These are phyloP conservation scores for Pogonophryne albipinna DNA, from an alignment of 2,797 vertebrate species.

Conservation along the genomic window DNA sequence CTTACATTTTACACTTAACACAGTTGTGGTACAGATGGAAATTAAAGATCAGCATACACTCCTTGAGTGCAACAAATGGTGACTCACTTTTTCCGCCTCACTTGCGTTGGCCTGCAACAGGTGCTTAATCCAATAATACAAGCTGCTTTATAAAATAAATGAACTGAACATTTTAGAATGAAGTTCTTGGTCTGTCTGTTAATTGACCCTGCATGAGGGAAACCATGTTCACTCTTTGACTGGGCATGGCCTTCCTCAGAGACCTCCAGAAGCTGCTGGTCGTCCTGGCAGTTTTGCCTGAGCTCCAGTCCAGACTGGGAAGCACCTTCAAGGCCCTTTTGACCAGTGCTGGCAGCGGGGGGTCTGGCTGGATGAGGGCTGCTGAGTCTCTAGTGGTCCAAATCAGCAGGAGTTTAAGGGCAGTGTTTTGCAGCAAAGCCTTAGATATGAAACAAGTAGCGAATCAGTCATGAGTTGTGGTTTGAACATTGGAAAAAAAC, in stretches of 20 bases:
- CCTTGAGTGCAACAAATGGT: background rate
- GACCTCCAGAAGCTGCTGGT: conserved; percentile 86
- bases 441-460: conserved; percentile 59
- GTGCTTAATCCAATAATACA: background rate
- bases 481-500: background rate
- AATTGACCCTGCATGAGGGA: background rate
- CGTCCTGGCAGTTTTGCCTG: conserved; percentile 53
- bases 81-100: background rate
- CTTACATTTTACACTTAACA: background rate
- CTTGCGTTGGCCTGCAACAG: background rate
- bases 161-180: background rate
- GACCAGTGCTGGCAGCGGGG: conserved; percentile 83
- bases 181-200: background rate
- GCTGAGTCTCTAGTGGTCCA: conserved; percentile 74
- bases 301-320: conserved; percentile 85
- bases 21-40: background rate
- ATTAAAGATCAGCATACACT: background rate
- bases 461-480: background rate
- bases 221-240: conserved; percentile 4
- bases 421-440: conserved; percentile 84
- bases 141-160: conserved; percentile 1
- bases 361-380: conserved; percentile 75
- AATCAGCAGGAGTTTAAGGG: conserved; percentile 87
- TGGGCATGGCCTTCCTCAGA: conserved; percentile 86
- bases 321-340: conserved; percentile 88